Percentiles rank a stretch among this genome's conserved stretches.
Evolutionary conservation across 2,888 invertebrate genomes (phyloP).

Genomic region (Stenolophus ochropezus): DNA sequence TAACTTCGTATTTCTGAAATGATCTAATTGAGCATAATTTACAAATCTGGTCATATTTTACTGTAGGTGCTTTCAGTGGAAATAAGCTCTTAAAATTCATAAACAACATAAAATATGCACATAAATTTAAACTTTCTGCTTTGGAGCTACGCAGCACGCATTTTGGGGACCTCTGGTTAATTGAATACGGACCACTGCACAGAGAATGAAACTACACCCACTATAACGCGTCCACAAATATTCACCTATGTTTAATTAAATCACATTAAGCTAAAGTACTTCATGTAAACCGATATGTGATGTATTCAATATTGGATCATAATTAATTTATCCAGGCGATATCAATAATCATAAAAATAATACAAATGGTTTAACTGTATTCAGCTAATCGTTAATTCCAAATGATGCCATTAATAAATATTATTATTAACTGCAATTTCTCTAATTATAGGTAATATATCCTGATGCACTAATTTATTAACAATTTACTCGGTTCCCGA

Average conservation of each 20-base stretch:
- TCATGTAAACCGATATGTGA: background rate
- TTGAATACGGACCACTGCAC: background rate
- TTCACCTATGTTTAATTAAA: background rate
- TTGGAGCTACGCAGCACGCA: background rate
- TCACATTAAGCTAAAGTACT: background rate
- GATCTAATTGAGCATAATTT: background rate
- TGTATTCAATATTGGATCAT: background rate
- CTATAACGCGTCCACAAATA: background rate
- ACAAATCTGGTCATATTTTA: background rate
- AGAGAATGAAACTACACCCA: background rate
- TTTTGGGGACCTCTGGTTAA: conserved; percentile 8
- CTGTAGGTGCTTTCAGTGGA: conserved; percentile 14
- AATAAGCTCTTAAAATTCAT: conserved; percentile 38
- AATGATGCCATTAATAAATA: too few relatives aligned
- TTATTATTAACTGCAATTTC: too few relatives aligned
- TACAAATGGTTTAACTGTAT: too few relatives aligned
- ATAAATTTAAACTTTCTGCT: conserved; percentile 38
- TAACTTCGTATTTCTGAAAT: background rate
- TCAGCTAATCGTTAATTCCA: too few relatives aligned
- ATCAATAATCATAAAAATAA: too few relatives aligned
- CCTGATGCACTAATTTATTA: too few relatives aligned
- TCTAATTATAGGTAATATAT: too few relatives aligned
- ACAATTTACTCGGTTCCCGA: too few relatives aligned
- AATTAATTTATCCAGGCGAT: too few relatives aligned
- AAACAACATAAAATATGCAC: conserved; percentile 35